Evolutionary conservation across 2,797 vertebrate species (phyloP), one percentile per base, ranked within the genome.

Genomic region (Lagothrix lagotricha): DNA sequence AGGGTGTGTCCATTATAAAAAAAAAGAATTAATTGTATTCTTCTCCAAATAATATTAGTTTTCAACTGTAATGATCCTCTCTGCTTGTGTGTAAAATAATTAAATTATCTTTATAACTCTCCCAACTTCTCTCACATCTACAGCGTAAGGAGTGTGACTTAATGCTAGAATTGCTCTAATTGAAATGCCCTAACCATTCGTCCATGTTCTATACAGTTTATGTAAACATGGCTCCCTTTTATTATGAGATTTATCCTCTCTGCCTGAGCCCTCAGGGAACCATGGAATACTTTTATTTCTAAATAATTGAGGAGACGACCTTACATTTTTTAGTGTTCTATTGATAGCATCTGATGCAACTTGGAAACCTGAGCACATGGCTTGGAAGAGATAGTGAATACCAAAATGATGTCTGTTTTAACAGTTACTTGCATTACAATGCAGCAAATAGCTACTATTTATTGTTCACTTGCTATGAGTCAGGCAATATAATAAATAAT

Each of bases 401-500:
- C 13, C 72, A 39, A 97, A 96, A 58, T 89, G 19, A 64, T 80
- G 22, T 48, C 36, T 82, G 1, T 67, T 83, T 24, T 85, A 88
- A 73, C 48, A 88, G 64, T 22, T 90, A 15, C 86, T 96, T 84
- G 48, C 39, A 67, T 77, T 81, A 84, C 17, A 30, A 58, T 73
- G 28, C 48, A 87, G 50, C 70, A 94, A 77, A 81, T 46, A 30
- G 11, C 82, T 73, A 30, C 36, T 36, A 72, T 91, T 91, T 93
- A 89, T 91, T 86, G 57, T 58, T 90, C 28, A 44, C 46, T 79
- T 61, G 52, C 77, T 76, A 10, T 86, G 64, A 76, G 67, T 94
- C 52, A 67, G 33, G 6, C n/a, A 90, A 33, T 48, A 14, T 61
- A 96, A 92, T 85, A 88, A 92, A 95, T 88, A 92, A 90, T 94